Percentiles rank a stretch among this genome's conserved stretches.
Evolutionary conservation across 2,888 invertebrate genomes (phyloP).

Genomic region (Pterostichus niger): DNA sequence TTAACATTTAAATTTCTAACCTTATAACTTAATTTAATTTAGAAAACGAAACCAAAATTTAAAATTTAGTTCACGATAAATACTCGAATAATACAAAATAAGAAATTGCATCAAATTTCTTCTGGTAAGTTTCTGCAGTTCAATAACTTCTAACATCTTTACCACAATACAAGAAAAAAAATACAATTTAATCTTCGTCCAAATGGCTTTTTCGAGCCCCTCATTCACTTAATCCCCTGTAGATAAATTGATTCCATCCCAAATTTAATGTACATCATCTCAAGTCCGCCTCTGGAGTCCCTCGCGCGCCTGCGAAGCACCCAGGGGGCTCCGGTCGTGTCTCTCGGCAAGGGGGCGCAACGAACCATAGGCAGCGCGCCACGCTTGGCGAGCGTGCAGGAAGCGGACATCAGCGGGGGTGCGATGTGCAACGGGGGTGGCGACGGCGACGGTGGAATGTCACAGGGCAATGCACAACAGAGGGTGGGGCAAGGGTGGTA

Average conservation of each 20-base stretch:
- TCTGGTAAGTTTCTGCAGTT: neutral
- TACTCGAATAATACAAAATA: too few species aligned
- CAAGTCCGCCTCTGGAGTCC: neutral
- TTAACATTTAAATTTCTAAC: too few species aligned
- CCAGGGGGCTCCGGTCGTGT: constrained; percentile 14
- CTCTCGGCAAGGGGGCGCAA: constrained; percentile 35
- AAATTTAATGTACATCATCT: constrained; percentile 19
- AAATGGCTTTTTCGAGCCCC: neutral
- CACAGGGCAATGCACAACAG: neutral
- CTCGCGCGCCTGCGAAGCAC: neutral
- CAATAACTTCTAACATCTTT: neutral
- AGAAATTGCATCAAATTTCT: neutral
- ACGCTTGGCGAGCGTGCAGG: constrained; percentile 23
- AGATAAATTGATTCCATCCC: constrained; percentile 41
- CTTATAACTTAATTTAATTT: too few species aligned
- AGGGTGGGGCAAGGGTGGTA: constrained; percentile 16
- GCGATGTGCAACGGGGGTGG: neutral
- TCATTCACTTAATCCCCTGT: constrained; percentile 1
- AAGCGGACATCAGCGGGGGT: neutral
- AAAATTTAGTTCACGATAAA: too few species aligned
- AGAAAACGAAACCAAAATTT: too few species aligned
- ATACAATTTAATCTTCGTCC: neutral
- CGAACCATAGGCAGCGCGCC: constrained; percentile 41
- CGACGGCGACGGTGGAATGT: neutral
- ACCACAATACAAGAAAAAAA: neutral